Percentiles rank a stretch among this genome's conserved stretches.
These are phyloP conservation scores for Nestor notabilis DNA, from an alignment of 2,113 vertebrate genomes.

Conservation along the genomic window DNA sequence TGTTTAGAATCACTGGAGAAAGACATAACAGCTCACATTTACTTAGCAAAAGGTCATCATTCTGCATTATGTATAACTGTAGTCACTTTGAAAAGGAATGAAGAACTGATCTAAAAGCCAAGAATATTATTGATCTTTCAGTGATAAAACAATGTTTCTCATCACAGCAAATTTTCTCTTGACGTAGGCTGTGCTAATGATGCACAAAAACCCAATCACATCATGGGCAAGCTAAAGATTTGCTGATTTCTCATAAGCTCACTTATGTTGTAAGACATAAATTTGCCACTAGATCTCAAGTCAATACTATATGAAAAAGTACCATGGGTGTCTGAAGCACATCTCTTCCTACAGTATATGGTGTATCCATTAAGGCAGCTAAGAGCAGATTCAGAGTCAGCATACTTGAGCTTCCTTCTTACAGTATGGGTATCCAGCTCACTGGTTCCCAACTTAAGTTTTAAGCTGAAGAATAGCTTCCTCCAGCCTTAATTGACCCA, in stretches of 20 bases:
- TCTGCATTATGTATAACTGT: not conserved
- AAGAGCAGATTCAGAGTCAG: not conserved
- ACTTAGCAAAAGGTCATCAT: not conserved
- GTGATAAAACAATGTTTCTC: not conserved
- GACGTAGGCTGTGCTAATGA: not conserved
- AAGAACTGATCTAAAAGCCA: not conserved
- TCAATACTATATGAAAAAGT: not conserved
- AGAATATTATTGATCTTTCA: not conserved
- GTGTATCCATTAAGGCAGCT: not conserved
- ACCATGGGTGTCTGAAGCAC: not conserved
- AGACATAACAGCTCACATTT: not conserved
- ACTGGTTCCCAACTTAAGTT: not conserved
- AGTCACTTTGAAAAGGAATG: not conserved
- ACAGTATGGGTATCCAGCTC: not conserved
- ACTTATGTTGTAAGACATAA: not conserved
- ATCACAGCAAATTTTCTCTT: not conserved
- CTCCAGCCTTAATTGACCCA: not conserved
- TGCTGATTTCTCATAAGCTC: not conserved
- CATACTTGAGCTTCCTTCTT: not conserved
- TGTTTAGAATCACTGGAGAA: not conserved
- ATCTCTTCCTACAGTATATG: not conserved
- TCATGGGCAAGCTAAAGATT: not conserved
- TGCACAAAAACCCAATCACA: accelerated
- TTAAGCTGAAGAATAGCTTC: not conserved
- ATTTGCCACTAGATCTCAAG: not conserved